phyloP scores from a whole-genome alignment of 2,888 invertebrate genomes.

The Spodoptera picta region DNA sequence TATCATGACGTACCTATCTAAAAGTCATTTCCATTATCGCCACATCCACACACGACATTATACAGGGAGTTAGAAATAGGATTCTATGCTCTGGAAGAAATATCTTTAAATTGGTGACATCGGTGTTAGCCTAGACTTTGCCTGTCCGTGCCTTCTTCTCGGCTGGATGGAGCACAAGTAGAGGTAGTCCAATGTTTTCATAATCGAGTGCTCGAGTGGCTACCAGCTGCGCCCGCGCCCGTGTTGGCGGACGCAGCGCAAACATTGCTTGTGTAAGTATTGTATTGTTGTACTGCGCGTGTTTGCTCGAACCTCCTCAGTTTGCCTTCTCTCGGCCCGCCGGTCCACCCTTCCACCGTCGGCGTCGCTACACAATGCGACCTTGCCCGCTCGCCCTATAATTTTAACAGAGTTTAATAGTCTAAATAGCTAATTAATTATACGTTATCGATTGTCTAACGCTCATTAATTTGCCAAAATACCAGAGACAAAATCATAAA shows the following conservation, averaged over 20 bases:
- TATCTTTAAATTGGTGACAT: no score
- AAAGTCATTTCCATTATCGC: neutral
- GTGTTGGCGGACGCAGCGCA: conserved; percentile 43
- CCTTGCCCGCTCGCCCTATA: conserved; percentile 45
- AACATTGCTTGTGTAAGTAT: conserved; percentile 51
- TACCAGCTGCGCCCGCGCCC: conserved; percentile 51
- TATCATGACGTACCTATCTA: conserved; percentile 8
- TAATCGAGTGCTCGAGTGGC: conserved; percentile 43
- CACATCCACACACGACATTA: no score
- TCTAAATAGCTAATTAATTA: conserved; percentile 53
- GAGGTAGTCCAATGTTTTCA: conserved; percentile 54
- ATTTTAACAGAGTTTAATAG: conserved; percentile 34
- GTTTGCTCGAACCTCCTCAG: conserved; percentile 65
- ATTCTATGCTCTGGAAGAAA: no score
- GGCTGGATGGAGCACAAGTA: conserved; percentile 27
- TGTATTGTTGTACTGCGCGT: conserved; percentile 60
- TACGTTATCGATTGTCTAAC: conserved; percentile 63
- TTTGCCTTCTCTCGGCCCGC: conserved; percentile 66
- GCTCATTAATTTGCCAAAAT: conserved; percentile 72
- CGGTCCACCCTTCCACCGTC: conserved; percentile 45
- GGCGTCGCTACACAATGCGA: conserved; percentile 29
- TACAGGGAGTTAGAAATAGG: no score
- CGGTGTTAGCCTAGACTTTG: no score
- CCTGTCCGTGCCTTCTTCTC: conserved; percentile 23
- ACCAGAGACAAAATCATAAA: conserved; percentile 72